Evolutionary conservation across 2,113 vertebrate genomes (phyloP), one percentile per base, ranked within the genome.

Genomic region (Gobio gobio): DNA sequence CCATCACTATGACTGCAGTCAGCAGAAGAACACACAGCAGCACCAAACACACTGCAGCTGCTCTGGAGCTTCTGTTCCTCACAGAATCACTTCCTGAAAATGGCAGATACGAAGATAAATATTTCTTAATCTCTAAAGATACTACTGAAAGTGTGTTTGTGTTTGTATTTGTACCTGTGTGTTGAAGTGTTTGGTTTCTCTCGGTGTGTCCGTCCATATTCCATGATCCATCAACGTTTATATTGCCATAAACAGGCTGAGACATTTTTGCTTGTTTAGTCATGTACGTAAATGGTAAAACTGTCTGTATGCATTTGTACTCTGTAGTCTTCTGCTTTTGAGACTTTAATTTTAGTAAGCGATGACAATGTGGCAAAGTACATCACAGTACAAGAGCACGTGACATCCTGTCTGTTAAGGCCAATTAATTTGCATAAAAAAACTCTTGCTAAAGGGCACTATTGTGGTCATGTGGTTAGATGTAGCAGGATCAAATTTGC

Each of bases 11-110:
- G 33, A 70, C 66, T 43, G 66, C 33, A 43, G 47, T 33, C 24
- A 76, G n/a, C 14, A 76, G 47, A 79, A 70, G 22, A 75, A 26
- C 45, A 75, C 24, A 75, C 12, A 75, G 72, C 72, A 49, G 20
- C 22, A 9, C 72, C 45, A 75, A 16, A 76, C 74, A 76, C 18
- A 68, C 24, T 33, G 10, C 4, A 29, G 26, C 45, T 68, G 61
- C 43, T 81, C 24, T 76, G 73, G 24, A 61, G 16, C 40, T 24
- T 64, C 76, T 73, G 43, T 1, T 59, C 4, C 20, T 64, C 24
- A 13, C 58, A 29, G n/a, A 64, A 24, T 61, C 40, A 66, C 43
- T 47, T 76, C 73, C 78, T 80, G 40, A 29, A 49, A 10, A 80
- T 12, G 12, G 26, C 78, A 64, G 13, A 80, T 0, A 43, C 63